Base-by-base conservation (phyloP, 2,888 invertebrate genomes). In the Luperina nickerlii region DNA sequence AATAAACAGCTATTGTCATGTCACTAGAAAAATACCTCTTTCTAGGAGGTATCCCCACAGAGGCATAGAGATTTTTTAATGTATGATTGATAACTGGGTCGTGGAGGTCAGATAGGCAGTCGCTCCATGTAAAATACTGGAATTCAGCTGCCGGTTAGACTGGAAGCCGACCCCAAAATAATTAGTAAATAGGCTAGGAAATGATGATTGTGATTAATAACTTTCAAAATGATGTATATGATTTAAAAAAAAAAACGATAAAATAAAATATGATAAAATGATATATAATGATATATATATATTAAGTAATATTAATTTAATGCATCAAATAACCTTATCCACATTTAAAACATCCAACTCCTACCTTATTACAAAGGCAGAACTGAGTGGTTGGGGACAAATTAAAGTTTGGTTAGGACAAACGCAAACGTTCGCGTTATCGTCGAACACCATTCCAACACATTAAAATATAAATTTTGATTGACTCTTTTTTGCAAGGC, bases 341-440 rank as follows among this genome's bases (percentile, higher is more conserved):
- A 78, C 20, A 51, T 78, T 88, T 38, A 9, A 6, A 27, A 54
- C 70, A 65, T 83, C 83, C 18, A 45, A 57, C 13, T 62, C 65
- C 32, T 69, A 83, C 72, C 75, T 83, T 62, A 80, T 83, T 86
- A 86, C 75, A 88, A 87, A 88, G 74, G 87, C 78, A 51, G 18
- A 79, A 72, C 70, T 75, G 72, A 80, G 81, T 83, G 83, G 80
- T 75, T 18, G 71, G 69, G 79, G 78, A 83, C 87, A 88, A 88
- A 88, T 87, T 87, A 87, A 87, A 88, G 87, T 87, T 87, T 87
- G 87, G 84, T 88, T 86, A 86, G 87, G 89, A 87, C 80, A 68
- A 73, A 78, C 74, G 68, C 79, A 78, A 80, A 83, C 72, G 74
- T 65, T 62, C 65, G n/a, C 60, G 63, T 71, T 72, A 63, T 73